These are phyloP conservation scores for Chromoteleia sp. DNA, from an alignment of 2,888 invertebrate species.

Conservation along the genomic window DNA sequence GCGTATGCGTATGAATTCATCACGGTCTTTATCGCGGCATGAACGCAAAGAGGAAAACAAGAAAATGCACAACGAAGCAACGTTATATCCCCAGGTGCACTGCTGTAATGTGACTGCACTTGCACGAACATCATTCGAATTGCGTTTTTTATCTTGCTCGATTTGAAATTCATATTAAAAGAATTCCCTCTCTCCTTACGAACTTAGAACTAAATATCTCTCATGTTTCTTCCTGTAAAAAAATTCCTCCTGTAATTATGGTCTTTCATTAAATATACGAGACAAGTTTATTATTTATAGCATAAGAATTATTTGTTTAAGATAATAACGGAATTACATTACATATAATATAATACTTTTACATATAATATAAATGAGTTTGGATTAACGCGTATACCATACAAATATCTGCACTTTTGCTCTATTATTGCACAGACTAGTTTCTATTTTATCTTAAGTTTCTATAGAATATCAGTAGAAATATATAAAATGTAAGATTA, in stretches of 20 bases:
- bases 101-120: slow-evolving; percentile 51
- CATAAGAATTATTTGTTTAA: slow-evolving; percentile 12
- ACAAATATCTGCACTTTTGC: background rate
- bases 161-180: slow-evolving; percentile 58
- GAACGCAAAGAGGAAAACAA: slow-evolving; percentile 52
- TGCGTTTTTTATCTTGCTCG: slow-evolving; percentile 42
- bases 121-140: slow-evolving; percentile 55
- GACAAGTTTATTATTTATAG: slow-evolving; percentile 19
- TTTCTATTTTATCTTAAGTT: too few species aligned
- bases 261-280: slow-evolving; percentile 15
- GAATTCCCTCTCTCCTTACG: slow-evolving; percentile 23
- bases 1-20: too few species aligned
- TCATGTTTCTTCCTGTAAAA: slow-evolving; percentile 2
- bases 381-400: background rate
- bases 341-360: slow-evolving; percentile 1
- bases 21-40: too few species aligned
- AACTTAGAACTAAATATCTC: slow-evolving; percentile 31
- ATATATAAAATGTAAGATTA: too few species aligned
- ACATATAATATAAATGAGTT: background rate
- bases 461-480: too few species aligned
- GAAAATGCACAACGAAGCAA: slow-evolving; percentile 39
- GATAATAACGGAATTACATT: slow-evolving; percentile 1
- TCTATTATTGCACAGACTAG: too few species aligned
- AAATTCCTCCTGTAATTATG: slow-evolving; percentile 25
- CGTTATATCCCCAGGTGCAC: slow-evolving; percentile 54